phyloP scores from a whole-genome alignment of 2,888 invertebrate genomes.

The Tromatobia lineatoria region DNA sequence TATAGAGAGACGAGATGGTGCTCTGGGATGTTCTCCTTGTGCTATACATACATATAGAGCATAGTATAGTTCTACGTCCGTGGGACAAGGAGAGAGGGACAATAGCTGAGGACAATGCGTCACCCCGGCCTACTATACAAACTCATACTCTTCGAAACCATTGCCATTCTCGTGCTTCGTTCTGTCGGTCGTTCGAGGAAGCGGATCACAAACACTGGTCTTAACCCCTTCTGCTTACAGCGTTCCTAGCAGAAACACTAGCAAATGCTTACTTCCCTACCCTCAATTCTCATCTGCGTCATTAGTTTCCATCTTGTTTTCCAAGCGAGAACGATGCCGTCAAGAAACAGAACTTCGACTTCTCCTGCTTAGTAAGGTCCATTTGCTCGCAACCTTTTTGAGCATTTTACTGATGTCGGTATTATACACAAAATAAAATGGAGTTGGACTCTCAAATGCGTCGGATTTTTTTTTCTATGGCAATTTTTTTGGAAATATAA shows the following conservation, averaged over 20 bases:
- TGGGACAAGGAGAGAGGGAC: conserved; percentile 61
- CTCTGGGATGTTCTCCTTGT: conserved; percentile 22
- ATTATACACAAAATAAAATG: no score
- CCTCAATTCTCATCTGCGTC: background rate
- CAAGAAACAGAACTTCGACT: no score
- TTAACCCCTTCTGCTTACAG: conserved; percentile 38
- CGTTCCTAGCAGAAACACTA: conserved; percentile 10
- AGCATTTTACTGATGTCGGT: background rate
- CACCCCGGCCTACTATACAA: conserved; percentile 55
- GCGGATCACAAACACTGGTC: conserved; percentile 61
- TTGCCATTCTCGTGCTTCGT: conserved; percentile 34
- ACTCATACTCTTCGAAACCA: conserved; percentile 34
- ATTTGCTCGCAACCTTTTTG: background rate
- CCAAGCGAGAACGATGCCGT: no score
- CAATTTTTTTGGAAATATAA: no score
- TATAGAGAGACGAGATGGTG: conserved; percentile 25
- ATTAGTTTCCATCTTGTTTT: background rate
- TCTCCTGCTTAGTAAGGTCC: background rate
- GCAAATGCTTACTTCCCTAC: background rate
- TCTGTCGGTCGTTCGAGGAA: conserved; percentile 46
- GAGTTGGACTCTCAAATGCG: no score
- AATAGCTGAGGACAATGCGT: conserved; percentile 73
- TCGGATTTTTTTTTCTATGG: no score
- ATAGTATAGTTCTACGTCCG: background rate
- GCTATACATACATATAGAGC: conserved; percentile 17